phyloP scores from a whole-genome alignment of 1,140 invertebrate species.

The Bicyclus anynana region DNA sequence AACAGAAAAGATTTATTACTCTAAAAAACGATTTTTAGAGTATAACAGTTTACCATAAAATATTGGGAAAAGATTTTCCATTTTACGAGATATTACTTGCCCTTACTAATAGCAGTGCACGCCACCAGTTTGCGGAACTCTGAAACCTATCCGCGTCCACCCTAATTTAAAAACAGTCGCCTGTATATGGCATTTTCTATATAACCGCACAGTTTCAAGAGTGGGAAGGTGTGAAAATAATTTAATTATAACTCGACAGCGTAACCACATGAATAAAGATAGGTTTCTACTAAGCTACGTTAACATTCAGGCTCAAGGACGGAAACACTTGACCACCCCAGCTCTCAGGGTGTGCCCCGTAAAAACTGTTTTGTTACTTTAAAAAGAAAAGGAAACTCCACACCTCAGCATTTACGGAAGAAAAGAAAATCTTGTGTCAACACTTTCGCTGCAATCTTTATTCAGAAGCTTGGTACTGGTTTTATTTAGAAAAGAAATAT shows the following conservation, averaged over 20 bases:
- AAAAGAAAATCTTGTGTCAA: slow-evolving; percentile 17
- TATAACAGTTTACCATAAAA: too few relatives aligned
- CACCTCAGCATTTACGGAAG: slow-evolving; percentile 17
- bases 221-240: slow-evolving; percentile 28
- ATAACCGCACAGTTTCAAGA: slow-evolving; percentile 1
- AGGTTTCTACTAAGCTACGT: slow-evolving; percentile 27
- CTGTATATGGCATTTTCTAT: not conserved
- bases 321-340: slow-evolving; percentile 28
- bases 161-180: not conserved
- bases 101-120: too few relatives aligned
- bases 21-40: too few relatives aligned
- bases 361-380: slow-evolving; percentile 26
- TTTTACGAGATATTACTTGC: too few relatives aligned
- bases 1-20: too few relatives aligned
- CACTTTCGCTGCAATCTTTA: not conserved
- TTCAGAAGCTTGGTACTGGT: not conserved
- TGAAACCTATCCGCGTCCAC: not conserved
- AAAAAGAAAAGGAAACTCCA: slow-evolving; percentile 25
- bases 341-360: slow-evolving; percentile 16
- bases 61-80: too few relatives aligned
- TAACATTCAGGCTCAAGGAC: slow-evolving; percentile 26
- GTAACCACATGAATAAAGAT: slow-evolving; percentile 29
- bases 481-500: not conserved
- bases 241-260: slow-evolving; percentile 26
- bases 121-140: not conserved